Conservation (phyloP, 2,113 vertebrate species). For the Cyanoramphus novaezelandiae region DNA sequence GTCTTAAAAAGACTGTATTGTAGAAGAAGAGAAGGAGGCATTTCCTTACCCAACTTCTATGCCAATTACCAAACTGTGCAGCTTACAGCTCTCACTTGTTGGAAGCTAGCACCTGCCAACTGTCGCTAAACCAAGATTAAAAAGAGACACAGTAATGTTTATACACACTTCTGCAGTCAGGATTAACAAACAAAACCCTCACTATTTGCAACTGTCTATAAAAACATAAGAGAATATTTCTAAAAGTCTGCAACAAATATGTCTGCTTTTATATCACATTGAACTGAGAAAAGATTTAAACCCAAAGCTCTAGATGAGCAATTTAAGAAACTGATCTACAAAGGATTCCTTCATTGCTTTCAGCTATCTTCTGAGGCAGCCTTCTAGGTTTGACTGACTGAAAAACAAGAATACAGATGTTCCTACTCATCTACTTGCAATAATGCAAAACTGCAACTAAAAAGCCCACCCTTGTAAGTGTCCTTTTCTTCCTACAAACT, state of each 20-base stretch:
- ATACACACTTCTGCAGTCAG: neutral
- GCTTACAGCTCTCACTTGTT: conserved; percentile 7
- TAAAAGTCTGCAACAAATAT: neutral
- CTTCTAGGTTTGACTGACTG: neutral
- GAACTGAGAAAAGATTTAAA: neutral
- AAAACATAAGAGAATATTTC: neutral
- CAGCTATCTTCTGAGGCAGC: neutral
- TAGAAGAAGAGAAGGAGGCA: neutral
- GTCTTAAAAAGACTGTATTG: conserved; percentile 14
- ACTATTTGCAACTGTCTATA: neutral
- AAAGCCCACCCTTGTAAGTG: neutral
- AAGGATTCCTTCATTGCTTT: neutral
- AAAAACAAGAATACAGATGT: neutral
- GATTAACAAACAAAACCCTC: neutral
- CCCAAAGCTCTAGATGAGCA: neutral
- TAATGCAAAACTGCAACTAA: neutral
- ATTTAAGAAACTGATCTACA: neutral
- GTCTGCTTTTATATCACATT: neutral
- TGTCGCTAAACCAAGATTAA: conserved; percentile 1
- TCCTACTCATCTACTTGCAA: neutral
- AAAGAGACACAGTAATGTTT: neutral
- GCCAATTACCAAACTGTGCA: conserved; percentile 53
- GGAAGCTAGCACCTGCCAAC: conserved; percentile 52
- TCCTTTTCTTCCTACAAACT: neutral
- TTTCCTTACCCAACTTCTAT: conserved; percentile 40